Conservation (phyloP, 2,797 vertebrate species). For the Cirrhinus mrigala region DNA sequence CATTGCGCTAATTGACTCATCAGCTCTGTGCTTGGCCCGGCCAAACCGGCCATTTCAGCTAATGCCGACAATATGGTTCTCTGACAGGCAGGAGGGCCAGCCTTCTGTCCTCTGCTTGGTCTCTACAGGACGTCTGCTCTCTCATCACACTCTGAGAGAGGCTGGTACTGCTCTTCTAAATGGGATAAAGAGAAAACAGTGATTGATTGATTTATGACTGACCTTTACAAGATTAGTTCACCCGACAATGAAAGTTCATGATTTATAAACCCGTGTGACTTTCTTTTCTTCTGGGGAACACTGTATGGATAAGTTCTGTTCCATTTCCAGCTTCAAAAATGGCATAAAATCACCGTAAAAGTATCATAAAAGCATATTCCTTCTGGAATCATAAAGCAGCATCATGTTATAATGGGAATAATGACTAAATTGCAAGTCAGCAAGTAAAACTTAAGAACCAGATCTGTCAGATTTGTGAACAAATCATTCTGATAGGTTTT, state of each 20-base stretch:
- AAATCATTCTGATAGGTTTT: background rate
- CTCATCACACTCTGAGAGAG: conserved; percentile 21
- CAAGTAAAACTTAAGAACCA: background rate
- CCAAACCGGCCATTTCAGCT: conserved; percentile 34
- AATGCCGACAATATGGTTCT: conserved; percentile 50
- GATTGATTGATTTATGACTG: conserved; percentile 24
- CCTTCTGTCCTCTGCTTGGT: conserved; percentile 50
- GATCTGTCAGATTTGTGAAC: background rate
- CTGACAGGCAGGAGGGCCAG: conserved; percentile 37
- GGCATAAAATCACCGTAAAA: background rate
- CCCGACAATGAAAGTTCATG: background rate
- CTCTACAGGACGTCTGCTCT: conserved; percentile 31
- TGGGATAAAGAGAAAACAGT: background rate
- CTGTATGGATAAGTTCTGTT: background rate
- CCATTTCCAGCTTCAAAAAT: background rate
- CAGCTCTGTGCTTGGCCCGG: conserved; percentile 48
- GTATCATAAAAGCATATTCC: background rate
- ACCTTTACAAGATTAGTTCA: conserved; percentile 1
- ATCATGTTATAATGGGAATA: background rate
- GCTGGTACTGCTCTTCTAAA: background rate
- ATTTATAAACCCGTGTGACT: background rate
- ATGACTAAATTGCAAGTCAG: background rate
- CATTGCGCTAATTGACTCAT: conserved; percentile 60
- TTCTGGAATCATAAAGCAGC: background rate
- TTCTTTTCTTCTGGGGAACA: background rate